Evolutionary conservation across 2,113 vertebrate species (phyloP).

Genomic region (Nannobrachium achirus): DNA sequence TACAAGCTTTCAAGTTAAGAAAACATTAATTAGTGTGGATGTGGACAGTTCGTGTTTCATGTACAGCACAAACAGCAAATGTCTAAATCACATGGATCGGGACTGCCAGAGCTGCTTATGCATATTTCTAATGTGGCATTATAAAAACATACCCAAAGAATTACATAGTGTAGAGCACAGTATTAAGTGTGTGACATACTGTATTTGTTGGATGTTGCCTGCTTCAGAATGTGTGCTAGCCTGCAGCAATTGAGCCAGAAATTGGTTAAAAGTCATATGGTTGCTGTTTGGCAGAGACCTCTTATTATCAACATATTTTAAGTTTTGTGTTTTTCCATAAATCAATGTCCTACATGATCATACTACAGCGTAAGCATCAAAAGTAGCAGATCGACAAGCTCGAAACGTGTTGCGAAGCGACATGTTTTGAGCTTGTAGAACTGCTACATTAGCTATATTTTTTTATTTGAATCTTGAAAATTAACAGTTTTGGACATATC

Average conservation of each 20-base stretch:
- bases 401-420: no score
- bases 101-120: constrained; percentile 33
- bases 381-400: no score
- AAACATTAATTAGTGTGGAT: constrained; percentile 75
- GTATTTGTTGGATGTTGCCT: background rate
- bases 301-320: no score
- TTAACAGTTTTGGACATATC: no score
- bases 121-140: constrained; percentile 33
- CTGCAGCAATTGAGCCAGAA: background rate
- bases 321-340: no score
- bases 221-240: background rate
- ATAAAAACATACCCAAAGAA: constrained; percentile 20
- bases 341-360: no score
- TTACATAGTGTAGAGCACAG: constrained; percentile 1
- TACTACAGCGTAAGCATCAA: no score
- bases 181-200: background rate
- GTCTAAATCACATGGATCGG: constrained; percentile 65
- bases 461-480: no score
- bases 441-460: no score
- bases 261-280: no score
- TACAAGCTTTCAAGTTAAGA: constrained; percentile 72
- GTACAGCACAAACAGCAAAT: constrained; percentile 59
- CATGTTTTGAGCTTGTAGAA: no score
- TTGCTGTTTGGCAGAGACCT: no score
- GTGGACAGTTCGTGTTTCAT: constrained; percentile 71